phyloP scores from a whole-genome alignment of 1,140 invertebrate species.

The Microvelia longipes region DNA sequence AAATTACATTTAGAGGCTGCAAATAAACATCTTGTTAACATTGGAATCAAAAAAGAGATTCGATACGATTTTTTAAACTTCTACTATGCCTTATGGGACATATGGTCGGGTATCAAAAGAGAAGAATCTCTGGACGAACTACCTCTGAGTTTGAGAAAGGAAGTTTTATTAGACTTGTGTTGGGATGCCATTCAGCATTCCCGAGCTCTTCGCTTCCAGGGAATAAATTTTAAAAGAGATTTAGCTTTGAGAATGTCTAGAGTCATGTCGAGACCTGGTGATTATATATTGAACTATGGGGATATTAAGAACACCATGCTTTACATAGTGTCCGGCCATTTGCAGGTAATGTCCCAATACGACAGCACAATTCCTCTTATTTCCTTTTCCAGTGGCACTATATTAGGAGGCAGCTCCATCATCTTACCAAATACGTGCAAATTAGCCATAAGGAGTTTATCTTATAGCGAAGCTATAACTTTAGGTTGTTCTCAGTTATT shows the following conservation, averaged over 20 bases:
- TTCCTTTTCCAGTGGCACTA: background rate
- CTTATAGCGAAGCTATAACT: background rate
- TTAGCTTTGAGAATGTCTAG: background rate
- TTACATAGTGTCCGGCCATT: background rate
- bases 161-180: background rate
- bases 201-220: background rate
- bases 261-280: background rate
- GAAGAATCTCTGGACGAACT: background rate
- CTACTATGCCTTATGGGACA: background rate
- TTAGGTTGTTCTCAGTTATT: background rate
- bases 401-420: background rate
- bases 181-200: conserved; percentile 1
- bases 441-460: background rate
- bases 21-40: background rate
- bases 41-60: background rate
- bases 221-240: conserved; percentile 3
- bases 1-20: background rate
- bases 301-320: background rate
- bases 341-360: background rate
- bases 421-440: background rate
- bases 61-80: background rate
- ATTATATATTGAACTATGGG: background rate
- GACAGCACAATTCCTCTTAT: background rate
- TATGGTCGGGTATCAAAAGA: background rate
- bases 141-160: background rate